Conservation (phyloP, 2,113 vertebrate species). For the Cairina moschata region DNA sequence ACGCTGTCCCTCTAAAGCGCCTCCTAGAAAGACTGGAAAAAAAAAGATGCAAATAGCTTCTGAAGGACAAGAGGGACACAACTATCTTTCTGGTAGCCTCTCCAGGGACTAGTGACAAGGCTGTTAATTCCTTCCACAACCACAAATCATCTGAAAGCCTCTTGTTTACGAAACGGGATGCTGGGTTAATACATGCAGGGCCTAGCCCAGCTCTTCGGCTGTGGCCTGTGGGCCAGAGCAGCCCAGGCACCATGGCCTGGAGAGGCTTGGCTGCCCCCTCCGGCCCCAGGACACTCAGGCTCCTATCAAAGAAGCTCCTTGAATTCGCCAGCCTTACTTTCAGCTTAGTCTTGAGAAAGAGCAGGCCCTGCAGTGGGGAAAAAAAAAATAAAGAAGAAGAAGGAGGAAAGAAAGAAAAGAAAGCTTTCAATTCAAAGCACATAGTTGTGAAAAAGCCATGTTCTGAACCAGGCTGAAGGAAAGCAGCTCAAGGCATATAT, state of each 20-base stretch:
- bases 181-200: neutral
- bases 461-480: conserved; percentile 23
- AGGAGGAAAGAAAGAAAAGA: neutral
- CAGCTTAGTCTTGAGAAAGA: conserved; percentile 32
- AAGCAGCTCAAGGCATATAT: conserved; percentile 63
- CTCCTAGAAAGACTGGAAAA: neutral
- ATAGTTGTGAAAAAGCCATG: conserved; percentile 53
- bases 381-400: neutral
- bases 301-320: neutral
- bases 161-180: neutral
- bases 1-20: neutral
- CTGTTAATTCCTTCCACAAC: neutral
- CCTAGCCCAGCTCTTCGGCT: neutral
- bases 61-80: neutral
- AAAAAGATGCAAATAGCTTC: neutral
- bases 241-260: neutral
- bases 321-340: conserved; percentile 31
- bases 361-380: neutral
- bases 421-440: conserved; percentile 51
- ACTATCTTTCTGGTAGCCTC: neutral
- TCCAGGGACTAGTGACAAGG: neutral
- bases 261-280: neutral
- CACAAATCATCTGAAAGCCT: neutral
- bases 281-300: neutral
- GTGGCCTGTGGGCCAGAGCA: neutral